Base-by-base conservation (phyloP, 2,797 vertebrate species). In the Acanthis flammea region DNA sequence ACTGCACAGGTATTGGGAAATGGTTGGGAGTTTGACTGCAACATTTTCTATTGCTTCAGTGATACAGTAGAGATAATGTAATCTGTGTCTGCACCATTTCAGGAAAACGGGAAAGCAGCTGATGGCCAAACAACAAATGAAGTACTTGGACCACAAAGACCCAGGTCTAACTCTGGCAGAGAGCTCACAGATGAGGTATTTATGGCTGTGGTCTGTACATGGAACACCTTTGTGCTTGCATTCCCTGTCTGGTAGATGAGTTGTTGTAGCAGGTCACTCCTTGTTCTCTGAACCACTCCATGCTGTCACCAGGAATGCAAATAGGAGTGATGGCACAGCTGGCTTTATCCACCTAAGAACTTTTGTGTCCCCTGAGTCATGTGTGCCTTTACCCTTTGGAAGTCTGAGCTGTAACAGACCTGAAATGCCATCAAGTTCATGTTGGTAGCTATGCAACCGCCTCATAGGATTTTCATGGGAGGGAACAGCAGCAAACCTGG, bases 161-260 rank as follows among this genome's bases (percentile, higher is more conserved):
- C 99, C 30, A 98, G 99, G 41, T 99, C 99, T 72, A 98, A 99
- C 97, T 99, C 99, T 35, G 99, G 99, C 66, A 98, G 99, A 98
- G 99, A 99, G 87, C 99, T 99, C 92, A 99, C 99, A 9, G 99
- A 99, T 96, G 99, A 99, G 98, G 99, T 99, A 98, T 66, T 66
- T 44, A 3, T 81, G 19, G 33, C 12, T 57, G 39, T 81, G 30
- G 3, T 79, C 61, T 93, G 27, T 60, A n/a, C 23, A 0, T 5
- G 23, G 27, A 33, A 7, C 2, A 1, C 53, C 39, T 41, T 81
- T 72, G 23, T 57, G 35, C 37, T 71, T 74, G n/a, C 33, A 70
- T 75, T 81, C 31, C n/a, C 27, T 28, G 30, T 30, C 44, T 66
- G 30, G 47, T 8, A 18, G 50, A 50, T 9, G 23, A 80, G n/a